phyloP scores from a whole-genome alignment of 2,888 invertebrate genomes.

The Zaprionus bogoriensis region DNA sequence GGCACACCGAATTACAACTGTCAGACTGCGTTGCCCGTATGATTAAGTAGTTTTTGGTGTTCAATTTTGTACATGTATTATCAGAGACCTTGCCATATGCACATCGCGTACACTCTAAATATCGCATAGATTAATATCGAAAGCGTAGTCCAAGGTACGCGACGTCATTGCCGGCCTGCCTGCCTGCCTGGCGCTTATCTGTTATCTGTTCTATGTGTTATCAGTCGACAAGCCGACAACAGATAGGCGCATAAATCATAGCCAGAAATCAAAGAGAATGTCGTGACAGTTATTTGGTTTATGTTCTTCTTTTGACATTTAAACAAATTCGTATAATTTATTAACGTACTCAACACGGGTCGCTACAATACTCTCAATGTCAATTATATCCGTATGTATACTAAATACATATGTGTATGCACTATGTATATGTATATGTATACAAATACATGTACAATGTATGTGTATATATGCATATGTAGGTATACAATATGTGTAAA shows the following conservation, averaged over 20 bases:
- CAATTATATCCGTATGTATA: conserved; percentile 51
- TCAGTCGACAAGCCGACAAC: conserved; percentile 18
- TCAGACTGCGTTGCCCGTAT: conserved; percentile 7
- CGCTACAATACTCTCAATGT: conserved; percentile 67
- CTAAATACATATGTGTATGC: conserved; percentile 50
- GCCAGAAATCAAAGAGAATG: conserved; percentile 29
- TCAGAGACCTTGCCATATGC: conserved; percentile 13
- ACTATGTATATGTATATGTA: conserved; percentile 41
- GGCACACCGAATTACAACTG: background rate
- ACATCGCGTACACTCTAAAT: conserved; percentile 1
- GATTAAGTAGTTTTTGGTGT: conserved; percentile 16
- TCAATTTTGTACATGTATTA: background rate
- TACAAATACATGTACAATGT: conserved; percentile 46
- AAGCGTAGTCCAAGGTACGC: conserved; percentile 17
- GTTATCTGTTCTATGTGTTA: background rate
- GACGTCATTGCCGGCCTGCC: conserved; percentile 27
- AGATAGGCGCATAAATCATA: conserved; percentile 23
- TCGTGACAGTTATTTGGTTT: conserved; percentile 15
- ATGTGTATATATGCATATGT: conserved; percentile 56
- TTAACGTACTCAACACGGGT: conserved; percentile 73
- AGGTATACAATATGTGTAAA: conserved; percentile 63
- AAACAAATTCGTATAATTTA: conserved; percentile 76
- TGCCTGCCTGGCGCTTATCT: conserved; percentile 23
- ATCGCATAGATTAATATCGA: conserved; percentile 26
- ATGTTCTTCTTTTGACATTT: conserved; percentile 58